Conservation (phyloP, 2,888 invertebrate species). For the Perizoma flavofasciatum region DNA sequence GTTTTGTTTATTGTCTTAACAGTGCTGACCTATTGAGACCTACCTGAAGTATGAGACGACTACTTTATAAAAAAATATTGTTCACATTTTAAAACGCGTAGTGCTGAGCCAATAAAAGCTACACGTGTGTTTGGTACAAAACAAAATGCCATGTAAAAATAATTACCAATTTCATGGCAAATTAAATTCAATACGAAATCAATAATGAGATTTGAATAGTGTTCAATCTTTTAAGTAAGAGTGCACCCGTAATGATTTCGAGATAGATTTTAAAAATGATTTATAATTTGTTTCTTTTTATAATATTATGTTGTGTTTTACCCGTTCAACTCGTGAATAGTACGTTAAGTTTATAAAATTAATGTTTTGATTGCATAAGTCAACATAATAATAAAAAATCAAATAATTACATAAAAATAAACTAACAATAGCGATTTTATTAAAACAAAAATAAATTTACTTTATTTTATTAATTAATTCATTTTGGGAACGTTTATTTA, state of each 20-base stretch:
- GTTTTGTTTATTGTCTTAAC: too few relatives aligned
- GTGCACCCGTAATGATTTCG: slow-evolving; percentile 14
- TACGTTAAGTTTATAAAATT: slow-evolving; percentile 5
- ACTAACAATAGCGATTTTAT: too few relatives aligned
- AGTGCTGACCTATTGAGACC: too few relatives aligned
- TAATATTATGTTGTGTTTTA: slow-evolving; percentile 11
- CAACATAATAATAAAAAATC: too few relatives aligned
- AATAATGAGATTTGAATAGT: slow-evolving; percentile 20
- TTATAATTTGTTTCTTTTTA: slow-evolving; percentile 4
- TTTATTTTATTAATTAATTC: too few relatives aligned
- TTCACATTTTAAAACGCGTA: too few relatives aligned
- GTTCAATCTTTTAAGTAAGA: background rate
- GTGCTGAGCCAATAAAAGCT: background rate
- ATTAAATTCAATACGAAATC: slow-evolving; percentile 45
- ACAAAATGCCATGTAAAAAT: slow-evolving; percentile 31
- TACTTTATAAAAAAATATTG: too few relatives aligned
- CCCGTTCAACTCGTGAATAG: slow-evolving; percentile 19
- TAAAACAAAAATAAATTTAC: too few relatives aligned
- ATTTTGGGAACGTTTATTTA: background rate
- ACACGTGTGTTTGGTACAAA: slow-evolving; percentile 6
- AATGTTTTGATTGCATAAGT: too few relatives aligned
- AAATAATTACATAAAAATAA: too few relatives aligned
- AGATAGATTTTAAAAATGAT: slow-evolving; percentile 17
- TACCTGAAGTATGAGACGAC: too few relatives aligned
- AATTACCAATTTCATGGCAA: slow-evolving; percentile 61